phyloP scores from a whole-genome alignment of 2,888 invertebrate genomes.

The Sussaba pulchella region DNA sequence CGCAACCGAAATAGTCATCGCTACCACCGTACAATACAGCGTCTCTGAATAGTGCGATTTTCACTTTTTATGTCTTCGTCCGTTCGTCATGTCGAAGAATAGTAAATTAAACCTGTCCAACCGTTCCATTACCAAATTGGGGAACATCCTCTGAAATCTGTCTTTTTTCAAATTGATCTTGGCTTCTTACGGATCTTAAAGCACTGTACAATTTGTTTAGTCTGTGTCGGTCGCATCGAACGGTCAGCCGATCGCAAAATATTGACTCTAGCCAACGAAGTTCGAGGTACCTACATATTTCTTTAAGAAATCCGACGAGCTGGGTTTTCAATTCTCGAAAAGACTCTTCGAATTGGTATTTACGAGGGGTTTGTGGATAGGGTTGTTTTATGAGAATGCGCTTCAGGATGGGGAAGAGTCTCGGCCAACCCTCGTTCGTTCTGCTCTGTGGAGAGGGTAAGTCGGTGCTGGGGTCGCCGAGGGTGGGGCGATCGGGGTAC shows the following conservation, averaged over 20 bases:
- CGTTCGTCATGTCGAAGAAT: not conserved
- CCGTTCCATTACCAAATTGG: not conserved
- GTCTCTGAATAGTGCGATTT: not conserved
- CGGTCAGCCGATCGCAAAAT: no score
- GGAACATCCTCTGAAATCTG: not conserved
- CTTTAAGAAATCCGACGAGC: not conserved
- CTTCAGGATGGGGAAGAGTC: conserved; percentile 39
- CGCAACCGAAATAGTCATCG: conserved; percentile 47
- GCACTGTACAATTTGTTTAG: no score
- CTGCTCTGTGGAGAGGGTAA: conserved; percentile 71
- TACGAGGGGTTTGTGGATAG: conserved; percentile 36
- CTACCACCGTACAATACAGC: conserved; percentile 42
- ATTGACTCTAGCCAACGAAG: no score
- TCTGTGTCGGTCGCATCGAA: no score
- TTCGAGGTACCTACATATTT: not conserved
- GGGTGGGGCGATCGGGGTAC: conserved; percentile 70
- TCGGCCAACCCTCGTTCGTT: conserved; percentile 52
- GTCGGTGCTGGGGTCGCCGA: conserved; percentile 71
- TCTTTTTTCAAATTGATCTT: not conserved
- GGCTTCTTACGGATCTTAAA: not conserved
- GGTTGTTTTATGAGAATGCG: conserved; percentile 56
- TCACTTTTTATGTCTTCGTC: not conserved
- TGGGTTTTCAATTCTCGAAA: conserved; percentile 6
- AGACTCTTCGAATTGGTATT: conserved; percentile 50
- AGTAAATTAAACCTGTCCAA: not conserved